Base-by-base conservation (phyloP, 2,888 invertebrate species). In the Hyposoter didymator region DNA sequence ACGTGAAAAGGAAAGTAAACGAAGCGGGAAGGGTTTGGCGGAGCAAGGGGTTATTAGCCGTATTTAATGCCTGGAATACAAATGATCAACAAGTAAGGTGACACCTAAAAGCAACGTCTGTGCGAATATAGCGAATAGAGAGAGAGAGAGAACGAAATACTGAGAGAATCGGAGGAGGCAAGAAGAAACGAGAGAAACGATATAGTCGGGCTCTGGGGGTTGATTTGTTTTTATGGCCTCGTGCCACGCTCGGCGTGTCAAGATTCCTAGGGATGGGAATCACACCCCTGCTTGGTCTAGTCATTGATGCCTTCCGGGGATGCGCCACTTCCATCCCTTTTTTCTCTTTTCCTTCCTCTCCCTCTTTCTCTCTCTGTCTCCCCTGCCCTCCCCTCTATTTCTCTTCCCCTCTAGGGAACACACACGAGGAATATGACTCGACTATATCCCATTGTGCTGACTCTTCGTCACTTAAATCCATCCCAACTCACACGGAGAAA, bases 31-130 rank as follows among this genome's bases (percentile, higher is more conserved):
- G 70, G 39, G 35, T 52, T 52, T 59, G 62, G 52, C 22, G 62
- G 62, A 64, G 62, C n/a, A 62, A 43, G 88, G 89, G 90, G 90
- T 91, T 91, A 91, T 92, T 90, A 90, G 90, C 87, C 89, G 88
- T 89, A 89, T 91, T 92, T 90, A 91, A 88, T 88, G 88, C 87
- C 79, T 78, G 82, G 91, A 92, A 92, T 92, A 91, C 92, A 90
- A 92, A 92, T 90, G 90, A 92, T 91, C 91, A 91, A 92, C 91
- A 91, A 91, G 91, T 91, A 90, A 86, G 79, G 84, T 87, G 86
- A 86, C 84, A 85, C 86, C 78, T 82, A 47, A 82, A 79, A 82
- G 82, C 78, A 59, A 74, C 74, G 78, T 81, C 78, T 73, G 82
- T 67, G 59, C 79, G 70, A 81, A 84, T 78, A 72, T 66, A 73